Percentiles rank a stretch among this genome's conserved stretches.
Conservation (phyloP, 2,797 vertebrate species). For the Buphagus erythrorhynchus region DNA sequence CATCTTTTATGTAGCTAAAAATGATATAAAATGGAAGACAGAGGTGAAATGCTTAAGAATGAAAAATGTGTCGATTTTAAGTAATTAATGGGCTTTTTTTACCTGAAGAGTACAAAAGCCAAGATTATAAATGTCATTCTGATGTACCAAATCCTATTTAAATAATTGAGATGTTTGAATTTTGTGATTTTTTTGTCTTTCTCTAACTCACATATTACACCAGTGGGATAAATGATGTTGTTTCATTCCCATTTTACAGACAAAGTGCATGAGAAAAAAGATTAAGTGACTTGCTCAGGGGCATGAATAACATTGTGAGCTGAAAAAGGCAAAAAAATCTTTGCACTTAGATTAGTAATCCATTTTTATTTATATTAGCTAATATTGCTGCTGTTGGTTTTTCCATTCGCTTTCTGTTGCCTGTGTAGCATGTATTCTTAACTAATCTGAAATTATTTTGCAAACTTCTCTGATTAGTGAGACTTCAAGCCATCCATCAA, state of each 20-base stretch:
- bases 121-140: conserved; percentile 63
- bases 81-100: conserved; percentile 25
- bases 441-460: neutral
- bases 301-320: conserved; percentile 33
- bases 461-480: neutral
- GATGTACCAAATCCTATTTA: conserved; percentile 73
- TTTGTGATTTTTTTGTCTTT: conserved; percentile 66
- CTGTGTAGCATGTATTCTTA: neutral
- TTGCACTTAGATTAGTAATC: conserved; percentile 9
- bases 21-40: conserved; percentile 48
- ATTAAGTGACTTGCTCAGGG: conserved; percentile 42
- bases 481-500: neutral
- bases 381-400: neutral
- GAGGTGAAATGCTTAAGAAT: conserved; percentile 60
- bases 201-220: conserved; percentile 46
- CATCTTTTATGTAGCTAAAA: conserved; percentile 47
- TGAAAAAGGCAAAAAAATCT: neutral
- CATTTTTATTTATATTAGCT: conserved; percentile 12
- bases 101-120: conserved; percentile 59
- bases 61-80: conserved; percentile 64
- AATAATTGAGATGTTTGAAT: conserved; percentile 70
- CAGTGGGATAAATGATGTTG: conserved; percentile 41
- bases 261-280: neutral
- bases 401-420: neutral
- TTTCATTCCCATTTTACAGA: conserved; percentile 38